Evolutionary conservation across 2,888 invertebrate species (phyloP), one percentile per base, ranked within the genome.

Genomic region (Drosophila diplacantha): DNA sequence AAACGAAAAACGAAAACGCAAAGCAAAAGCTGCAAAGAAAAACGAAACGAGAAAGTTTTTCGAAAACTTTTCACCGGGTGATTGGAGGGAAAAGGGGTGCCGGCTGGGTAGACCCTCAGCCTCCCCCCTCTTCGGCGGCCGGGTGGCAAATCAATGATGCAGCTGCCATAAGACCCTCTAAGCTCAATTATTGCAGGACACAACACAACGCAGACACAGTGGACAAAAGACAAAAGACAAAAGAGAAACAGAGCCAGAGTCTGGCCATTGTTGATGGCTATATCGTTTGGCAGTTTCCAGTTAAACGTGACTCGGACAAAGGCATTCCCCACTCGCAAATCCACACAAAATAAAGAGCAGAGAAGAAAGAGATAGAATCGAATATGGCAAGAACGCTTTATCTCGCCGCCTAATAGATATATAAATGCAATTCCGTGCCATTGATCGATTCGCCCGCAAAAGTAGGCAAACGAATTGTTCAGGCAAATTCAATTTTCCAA

Each of bases 131-230:
- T 20, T 12, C 4, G 22, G 22, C 38, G 38, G 12, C n/a, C 9
- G 46, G 60, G 35, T 60, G 72, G 54, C 61, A 77, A 77, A 82
- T 82, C 77, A 77, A 77, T 77, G 83, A 72, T 80, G 83, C 83
- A 77, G 83, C 77, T 77, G 67, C 74, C 74, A 65, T 82, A 77
- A 77, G 67, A 80, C 72, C 67, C 46, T 65, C 74, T 72, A 82
- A 77, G 77, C 77, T 77, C 76, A 77, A 82, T 77, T 77, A 82
- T 80, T 68, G 56, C 59, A 59, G 56, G 60, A 64, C 39, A 61
- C 60, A 58, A 55, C 41, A 41, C 35, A 35, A 37, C 24, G 41
- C 41, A 41, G 41, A 41, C 41, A 57, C 8, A 24, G 31, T 18
- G 32, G 52, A 22, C 11, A 44, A 29, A 16, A 39, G 52, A 22